Percentiles rank a stretch among this genome's conserved stretches.
These are phyloP conservation scores for Catagonus wagneri DNA, from an alignment of 2,113 vertebrate genomes.

Conservation along the genomic window DNA sequence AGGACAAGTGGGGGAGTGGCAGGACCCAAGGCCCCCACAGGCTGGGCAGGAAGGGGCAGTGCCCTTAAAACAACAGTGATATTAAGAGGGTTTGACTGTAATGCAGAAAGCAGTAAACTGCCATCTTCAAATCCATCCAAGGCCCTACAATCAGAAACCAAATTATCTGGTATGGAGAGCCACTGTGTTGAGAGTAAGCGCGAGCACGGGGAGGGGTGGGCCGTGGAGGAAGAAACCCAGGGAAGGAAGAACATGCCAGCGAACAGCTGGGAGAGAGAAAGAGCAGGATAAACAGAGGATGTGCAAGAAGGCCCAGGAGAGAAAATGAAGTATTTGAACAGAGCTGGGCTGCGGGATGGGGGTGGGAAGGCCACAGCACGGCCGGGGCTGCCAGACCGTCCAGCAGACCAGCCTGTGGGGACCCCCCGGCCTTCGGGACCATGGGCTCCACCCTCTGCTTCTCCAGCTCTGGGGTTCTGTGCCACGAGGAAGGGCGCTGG, in stretches of 20 bases:
- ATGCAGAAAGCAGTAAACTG: constrained; percentile 54
- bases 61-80: background rate
- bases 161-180: constrained; percentile 53
- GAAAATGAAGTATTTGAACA: background rate
- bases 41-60: fast-evolving
- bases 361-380: background rate
- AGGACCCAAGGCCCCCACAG: fast-evolving
- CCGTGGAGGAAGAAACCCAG: background rate
- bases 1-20: background rate
- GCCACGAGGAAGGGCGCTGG: fast-evolving
- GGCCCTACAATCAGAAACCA: constrained; percentile 63
- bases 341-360: background rate
- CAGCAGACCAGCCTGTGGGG: fast-evolving
- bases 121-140: constrained; percentile 70
- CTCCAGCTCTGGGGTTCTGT: background rate
- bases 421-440: background rate
- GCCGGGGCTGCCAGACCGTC: background rate
- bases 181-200: background rate
- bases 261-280: background rate
- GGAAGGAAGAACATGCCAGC: background rate
- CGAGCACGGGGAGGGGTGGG: background rate
- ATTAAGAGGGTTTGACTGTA: constrained; percentile 55
- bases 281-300: background rate
- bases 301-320: background rate
- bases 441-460: background rate